phyloP scores from a whole-genome alignment of 2,888 invertebrate genomes.

The Oxyteleia sp. region DNA sequence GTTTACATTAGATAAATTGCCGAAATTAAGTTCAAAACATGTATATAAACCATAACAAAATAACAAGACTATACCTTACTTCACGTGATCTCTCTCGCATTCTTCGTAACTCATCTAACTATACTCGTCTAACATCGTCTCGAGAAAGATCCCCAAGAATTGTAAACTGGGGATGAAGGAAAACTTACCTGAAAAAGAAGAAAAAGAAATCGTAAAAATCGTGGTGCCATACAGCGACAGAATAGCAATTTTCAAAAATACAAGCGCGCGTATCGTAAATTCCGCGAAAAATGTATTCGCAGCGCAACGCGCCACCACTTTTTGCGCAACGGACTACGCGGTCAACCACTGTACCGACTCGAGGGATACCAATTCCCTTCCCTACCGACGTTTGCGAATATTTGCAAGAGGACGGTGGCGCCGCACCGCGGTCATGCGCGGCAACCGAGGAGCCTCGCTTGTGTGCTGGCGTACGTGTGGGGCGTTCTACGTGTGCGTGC shows the following conservation, averaged over 20 bases:
- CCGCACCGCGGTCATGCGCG: constrained; percentile 77
- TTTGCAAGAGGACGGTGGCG: constrained; percentile 85
- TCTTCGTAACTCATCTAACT: no score
- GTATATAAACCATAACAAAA: no score
- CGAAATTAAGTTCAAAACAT: no score
- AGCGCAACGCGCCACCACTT: constrained; percentile 31
- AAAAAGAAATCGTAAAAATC: neutral
- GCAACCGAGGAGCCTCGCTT: constrained; percentile 44
- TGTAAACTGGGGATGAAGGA: neutral
- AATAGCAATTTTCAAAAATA: no score
- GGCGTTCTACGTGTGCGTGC: constrained; percentile 32
- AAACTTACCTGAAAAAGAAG: constrained; percentile 73
- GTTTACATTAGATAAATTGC: no score
- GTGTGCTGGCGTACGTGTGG: constrained; percentile 42
- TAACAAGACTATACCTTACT: no score
- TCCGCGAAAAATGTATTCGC: constrained; percentile 4
- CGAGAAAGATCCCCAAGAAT: neutral
- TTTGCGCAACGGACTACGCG: constrained; percentile 9
- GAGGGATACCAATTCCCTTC: constrained; percentile 57
- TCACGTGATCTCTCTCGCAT: no score
- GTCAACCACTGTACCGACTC: constrained; percentile 82
- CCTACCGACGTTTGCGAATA: constrained; percentile 73
- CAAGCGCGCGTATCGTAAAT: no score
- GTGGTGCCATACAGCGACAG: no score
- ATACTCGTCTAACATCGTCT: no score